Evolutionary conservation across 2,797 vertebrate species (phyloP).

Genomic region (Pantherophis vulpinus): DNA sequence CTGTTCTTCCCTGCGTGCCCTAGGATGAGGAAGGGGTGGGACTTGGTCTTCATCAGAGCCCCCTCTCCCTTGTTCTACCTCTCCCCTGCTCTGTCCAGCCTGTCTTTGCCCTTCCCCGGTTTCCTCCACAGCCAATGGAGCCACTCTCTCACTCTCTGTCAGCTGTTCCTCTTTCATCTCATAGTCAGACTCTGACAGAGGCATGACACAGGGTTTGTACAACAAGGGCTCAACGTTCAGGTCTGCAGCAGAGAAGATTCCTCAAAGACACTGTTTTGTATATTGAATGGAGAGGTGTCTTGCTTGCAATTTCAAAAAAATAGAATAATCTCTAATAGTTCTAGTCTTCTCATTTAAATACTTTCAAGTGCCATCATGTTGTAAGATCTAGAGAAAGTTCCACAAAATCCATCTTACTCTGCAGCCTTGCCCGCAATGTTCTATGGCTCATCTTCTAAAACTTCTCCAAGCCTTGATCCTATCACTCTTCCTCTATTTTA

Average conservation of each 20-base stretch:
- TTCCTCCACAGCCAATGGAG: no score
- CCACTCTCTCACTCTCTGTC: no score
- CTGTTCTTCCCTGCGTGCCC: no score
- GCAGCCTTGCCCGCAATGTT: neutral
- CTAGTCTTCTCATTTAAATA: neutral
- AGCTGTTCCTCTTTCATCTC: no score
- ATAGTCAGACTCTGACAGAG: no score
- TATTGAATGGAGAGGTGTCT: neutral
- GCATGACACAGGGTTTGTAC: neutral
- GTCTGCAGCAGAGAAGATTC: neutral
- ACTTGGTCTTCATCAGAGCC: no score
- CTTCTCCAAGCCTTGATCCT: neutral
- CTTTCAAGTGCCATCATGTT: neutral
- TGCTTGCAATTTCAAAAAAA: neutral
- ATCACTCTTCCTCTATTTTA: neutral
- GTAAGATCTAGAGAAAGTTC: neutral
- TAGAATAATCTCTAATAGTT: neutral
- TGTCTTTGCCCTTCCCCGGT: no score
- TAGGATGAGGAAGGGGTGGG: no score
- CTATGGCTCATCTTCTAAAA: neutral
- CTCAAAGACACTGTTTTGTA: neutral
- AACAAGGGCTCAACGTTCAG: neutral
- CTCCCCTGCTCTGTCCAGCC: no score
- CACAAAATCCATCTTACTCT: neutral
- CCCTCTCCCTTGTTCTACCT: no score